These are phyloP conservation scores for Eupeodes corollae DNA, from an alignment of 1,140 invertebrate species.

Conservation along the genomic window DNA sequence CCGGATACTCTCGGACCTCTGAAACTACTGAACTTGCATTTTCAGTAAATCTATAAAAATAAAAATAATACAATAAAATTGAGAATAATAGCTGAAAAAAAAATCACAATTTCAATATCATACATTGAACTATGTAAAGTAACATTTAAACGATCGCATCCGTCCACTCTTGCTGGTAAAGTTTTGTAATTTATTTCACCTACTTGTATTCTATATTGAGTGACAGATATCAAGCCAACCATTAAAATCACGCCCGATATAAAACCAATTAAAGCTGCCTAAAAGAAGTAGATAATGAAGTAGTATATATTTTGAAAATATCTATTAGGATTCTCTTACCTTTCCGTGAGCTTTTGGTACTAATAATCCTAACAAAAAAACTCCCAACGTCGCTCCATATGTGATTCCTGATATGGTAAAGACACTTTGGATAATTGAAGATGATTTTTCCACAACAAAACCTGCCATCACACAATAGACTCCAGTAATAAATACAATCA, in stretches of 20 bases:
- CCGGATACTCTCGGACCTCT: slow-evolving; percentile 7
- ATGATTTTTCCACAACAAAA: slow-evolving; percentile 51
- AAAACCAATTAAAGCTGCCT: slow-evolving; percentile 62
- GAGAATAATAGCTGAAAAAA: not conserved
- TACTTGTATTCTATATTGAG: slow-evolving; percentile 51
- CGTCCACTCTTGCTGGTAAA: slow-evolving; percentile 44
- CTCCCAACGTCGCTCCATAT: slow-evolving; percentile 55
- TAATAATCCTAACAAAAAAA: slow-evolving; percentile 63
- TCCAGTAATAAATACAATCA: slow-evolving; percentile 44
- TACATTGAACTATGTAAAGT: slow-evolving; percentile 17
- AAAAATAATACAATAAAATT: not conserved
- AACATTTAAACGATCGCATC: slow-evolving; percentile 41
- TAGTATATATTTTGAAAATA: not conserved
- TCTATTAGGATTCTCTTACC: slow-evolving; percentile 36
- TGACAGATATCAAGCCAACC: slow-evolving; percentile 67
- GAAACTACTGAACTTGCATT: slow-evolving; percentile 7
- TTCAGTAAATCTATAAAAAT: slow-evolving; percentile 1
- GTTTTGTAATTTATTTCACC: slow-evolving; percentile 42
- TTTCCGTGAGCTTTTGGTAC: slow-evolving; percentile 51
- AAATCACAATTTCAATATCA: slow-evolving; percentile 4
- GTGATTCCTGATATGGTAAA: slow-evolving; percentile 49
- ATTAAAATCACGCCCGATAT: slow-evolving; percentile 51
- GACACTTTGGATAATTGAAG: slow-evolving; percentile 47
- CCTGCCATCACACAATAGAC: slow-evolving; percentile 48
- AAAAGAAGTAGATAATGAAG: slow-evolving; percentile 1